Conservation (phyloP, 1,140 invertebrate genomes). For the Laodelphax striatellus region DNA sequence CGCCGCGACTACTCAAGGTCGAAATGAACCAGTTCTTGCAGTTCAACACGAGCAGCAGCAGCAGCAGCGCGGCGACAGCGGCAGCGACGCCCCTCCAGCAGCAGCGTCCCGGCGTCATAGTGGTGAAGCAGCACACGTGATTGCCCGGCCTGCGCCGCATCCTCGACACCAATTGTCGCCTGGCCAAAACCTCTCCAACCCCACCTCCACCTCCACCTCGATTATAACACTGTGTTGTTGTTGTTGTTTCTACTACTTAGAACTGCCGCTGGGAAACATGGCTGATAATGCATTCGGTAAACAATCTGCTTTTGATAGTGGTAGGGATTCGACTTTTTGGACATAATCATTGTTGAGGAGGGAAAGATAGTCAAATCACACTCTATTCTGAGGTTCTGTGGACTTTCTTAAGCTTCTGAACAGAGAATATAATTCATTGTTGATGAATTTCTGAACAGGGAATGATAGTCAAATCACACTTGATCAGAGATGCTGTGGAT, state of each 20-base stretch:
- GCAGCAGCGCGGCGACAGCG: slow-evolving; percentile 62
- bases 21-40: slow-evolving; percentile 53
- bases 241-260: not conserved
- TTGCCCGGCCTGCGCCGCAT: not conserved
- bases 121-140: slow-evolving; percentile 70
- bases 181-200: not conserved
- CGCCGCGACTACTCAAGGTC: slow-evolving; percentile 35
- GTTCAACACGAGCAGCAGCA: slow-evolving; percentile 38
- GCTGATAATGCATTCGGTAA: not conserved
- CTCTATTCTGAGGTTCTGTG: too few relatives aligned
- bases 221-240: slow-evolving; percentile 2
- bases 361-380: too few relatives aligned
- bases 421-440: too few relatives aligned
- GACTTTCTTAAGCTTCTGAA: too few relatives aligned
- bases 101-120: slow-evolving; percentile 71
- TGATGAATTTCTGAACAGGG: too few relatives aligned
- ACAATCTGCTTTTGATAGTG: not conserved
- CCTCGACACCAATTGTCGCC: not conserved
- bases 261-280: not conserved
- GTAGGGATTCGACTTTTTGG: not conserved
- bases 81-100: slow-evolving; percentile 45
- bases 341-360: too few relatives aligned
- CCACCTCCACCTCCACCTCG: not conserved
- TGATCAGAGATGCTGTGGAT: too few relatives aligned
- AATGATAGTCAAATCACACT: too few relatives aligned